phyloP scores from a whole-genome alignment of 30 jellyfish, hydroid and myxozoan genomes.

The Phacellophora camtschatica region DNA sequence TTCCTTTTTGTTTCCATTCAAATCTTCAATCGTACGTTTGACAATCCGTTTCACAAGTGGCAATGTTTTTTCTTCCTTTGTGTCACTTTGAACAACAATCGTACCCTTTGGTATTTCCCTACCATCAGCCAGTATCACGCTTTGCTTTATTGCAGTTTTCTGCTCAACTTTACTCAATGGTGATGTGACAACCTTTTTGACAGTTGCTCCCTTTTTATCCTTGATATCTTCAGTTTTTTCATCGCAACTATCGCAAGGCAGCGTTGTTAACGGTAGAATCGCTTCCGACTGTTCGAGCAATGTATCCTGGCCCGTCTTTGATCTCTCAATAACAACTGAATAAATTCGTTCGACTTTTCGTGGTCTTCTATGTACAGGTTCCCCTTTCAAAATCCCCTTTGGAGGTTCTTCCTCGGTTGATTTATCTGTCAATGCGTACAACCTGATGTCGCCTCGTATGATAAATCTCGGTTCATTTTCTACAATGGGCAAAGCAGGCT shows the following conservation, averaged over 20 bases:
- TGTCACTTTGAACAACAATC: not conserved
- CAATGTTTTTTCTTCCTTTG: not conserved
- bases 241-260: constrained; percentile 36
- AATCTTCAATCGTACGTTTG: not conserved
- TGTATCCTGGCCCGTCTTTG: constrained; percentile 66
- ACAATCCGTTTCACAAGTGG: not conserved
- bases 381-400: not conserved
- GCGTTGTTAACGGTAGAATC: constrained; percentile 46
- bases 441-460: constrained; percentile 30
- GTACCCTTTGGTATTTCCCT: constrained; percentile 44
- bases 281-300: constrained; percentile 77
- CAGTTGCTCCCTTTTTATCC: constrained; percentile 27
- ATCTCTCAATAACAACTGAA: constrained; percentile 41
- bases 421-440: not conserved
- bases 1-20: not conserved
- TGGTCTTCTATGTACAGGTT: not conserved
- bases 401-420: constrained; percentile 2
- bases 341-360: constrained; percentile 64
- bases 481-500: not conserved
- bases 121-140: constrained; percentile 61
- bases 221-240: constrained; percentile 26
- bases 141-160: constrained; percentile 22
- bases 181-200: constrained; percentile 6
- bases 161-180: constrained; percentile 50
- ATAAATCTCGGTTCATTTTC: constrained; percentile 16